Evolutionary conservation across 1,140 invertebrate genomes (phyloP).

Genomic region (Euwallacea fornicatus): DNA sequence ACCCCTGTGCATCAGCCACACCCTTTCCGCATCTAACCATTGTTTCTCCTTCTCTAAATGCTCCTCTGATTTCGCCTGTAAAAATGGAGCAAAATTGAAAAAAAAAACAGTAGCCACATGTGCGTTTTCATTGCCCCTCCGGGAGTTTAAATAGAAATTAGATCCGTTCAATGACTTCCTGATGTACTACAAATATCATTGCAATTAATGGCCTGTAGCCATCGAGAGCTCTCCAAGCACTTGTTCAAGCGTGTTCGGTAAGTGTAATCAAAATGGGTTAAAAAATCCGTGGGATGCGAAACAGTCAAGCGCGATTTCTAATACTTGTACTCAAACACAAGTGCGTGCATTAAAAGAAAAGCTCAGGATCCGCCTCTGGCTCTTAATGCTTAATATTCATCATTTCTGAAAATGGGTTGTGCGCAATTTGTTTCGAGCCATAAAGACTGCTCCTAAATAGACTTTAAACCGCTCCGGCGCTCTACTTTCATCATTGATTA

Average conservation of each 20-base stretch:
- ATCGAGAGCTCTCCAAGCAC: background rate
- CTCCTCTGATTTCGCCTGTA: slow-evolving; percentile 79
- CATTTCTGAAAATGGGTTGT: too few relatives aligned
- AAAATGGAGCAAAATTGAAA: too few relatives aligned
- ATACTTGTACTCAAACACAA: background rate
- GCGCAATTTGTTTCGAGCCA: too few relatives aligned
- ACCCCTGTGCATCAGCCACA: slow-evolving; percentile 89
- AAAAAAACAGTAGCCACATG: too few relatives aligned
- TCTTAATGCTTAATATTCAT: too few relatives aligned
- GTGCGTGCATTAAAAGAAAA: too few relatives aligned
- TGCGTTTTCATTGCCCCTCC: background rate
- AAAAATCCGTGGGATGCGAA: background rate
- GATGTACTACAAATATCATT: background rate
- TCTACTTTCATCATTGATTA: too few relatives aligned
- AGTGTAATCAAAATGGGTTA: background rate
- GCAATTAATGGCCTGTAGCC: background rate
- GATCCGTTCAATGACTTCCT: slow-evolving; percentile 9
- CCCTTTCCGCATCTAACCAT: slow-evolving; percentile 76
- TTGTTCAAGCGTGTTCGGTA: background rate
- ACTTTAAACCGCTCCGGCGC: too few relatives aligned
- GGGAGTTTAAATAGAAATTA: slow-evolving; percentile 22
- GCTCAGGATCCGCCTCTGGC: too few relatives aligned
- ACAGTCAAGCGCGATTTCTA: background rate
- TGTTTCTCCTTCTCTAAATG: slow-evolving; percentile 76
- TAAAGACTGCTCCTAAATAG: too few relatives aligned